Evolutionary conservation across 1,140 invertebrate species (phyloP), one percentile per base, ranked within the genome.

Genomic region (Brachionus asplanchnoidis): DNA sequence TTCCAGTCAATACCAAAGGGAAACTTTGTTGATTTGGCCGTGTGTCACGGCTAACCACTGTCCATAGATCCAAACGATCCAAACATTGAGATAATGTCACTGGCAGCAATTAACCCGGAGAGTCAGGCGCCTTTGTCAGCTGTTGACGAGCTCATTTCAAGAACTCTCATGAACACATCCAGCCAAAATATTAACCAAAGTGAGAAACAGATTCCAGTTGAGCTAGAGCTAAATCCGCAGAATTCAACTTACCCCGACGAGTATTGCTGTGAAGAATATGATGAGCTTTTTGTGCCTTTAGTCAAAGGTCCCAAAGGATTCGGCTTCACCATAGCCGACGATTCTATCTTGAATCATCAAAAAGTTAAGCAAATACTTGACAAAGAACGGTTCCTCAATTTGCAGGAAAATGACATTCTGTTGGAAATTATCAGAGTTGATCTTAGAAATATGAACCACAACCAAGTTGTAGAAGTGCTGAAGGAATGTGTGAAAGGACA

Each of bases 271-370:
- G n/a, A 88, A 77, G 28, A 84, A 87, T 85, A 86, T 86, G 26
- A 87, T 87, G 73, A 85, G 85, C 2, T 86, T 65, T 84, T 73
- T 86, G 17, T 84, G 85, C 8, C 85, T 86, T 78, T 85, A 86
- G 75, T 86, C 86, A 89, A 91, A 36, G 90, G 91, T 7, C 85
- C 87, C 17, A 89, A 88, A 86, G 91, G 91, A 0, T 91, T 99
- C 90, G 97, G 97, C 0, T 99, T 99, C 89, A 99, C 97, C n/a
- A 98, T 99, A 87, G 96, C 97, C 4, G 97, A 99, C 89, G 66
- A 73, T 60, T 84, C 87, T 7, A 87, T 87, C 66, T 66, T 77
- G 42, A 89, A 89, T 36, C 89, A 90, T 78, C 88, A 90, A 73
- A 83, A 90, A 88, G 92, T 99, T 1, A 99, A 99, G 88, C 98